Evolutionary conservation across 2,113 vertebrate genomes (phyloP), one percentile per base, ranked within the genome.

Genomic region (Spea multiplicata): DNA sequence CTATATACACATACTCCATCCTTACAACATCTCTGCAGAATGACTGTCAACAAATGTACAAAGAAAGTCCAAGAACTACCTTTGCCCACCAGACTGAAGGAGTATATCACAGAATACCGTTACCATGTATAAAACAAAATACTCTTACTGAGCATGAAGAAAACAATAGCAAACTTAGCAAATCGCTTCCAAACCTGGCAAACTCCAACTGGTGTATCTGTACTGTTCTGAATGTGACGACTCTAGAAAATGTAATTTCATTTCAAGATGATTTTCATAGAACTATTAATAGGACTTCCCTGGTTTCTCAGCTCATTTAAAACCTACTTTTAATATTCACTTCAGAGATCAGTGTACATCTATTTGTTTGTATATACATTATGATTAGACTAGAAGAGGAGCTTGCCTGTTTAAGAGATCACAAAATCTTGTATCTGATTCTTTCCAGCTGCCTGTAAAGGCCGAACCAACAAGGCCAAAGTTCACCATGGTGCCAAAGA

Each of bases 21-120:
- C 3, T 91, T 98, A 73, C 96, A 97, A 86, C 96, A 99, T 73
- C 91, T 92, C 70, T 96, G 96, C 53, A 94, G 97, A 74, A 87
- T 98, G 82, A 83, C 92, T 88, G 97, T 99, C 88, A 97, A 99
- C 88, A 91, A 89, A 84, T 90, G 85, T 69, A 95, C 96, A 16
- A 85, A 86, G 66, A 88, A 84, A 81, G 89, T 97, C 70, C 91
- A 92, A 84, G 94, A 94, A 75, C 91, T 98, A 84, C 96, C 97
- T 3, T 88, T 98, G 50, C 97, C 97, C 80, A 94, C 91, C 75
- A 91, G 95, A 83, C 89, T 98, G 69, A 98, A 97, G 88, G 93
- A 95, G 87, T 99, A 97, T 86, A 91, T 98, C 91, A 92, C 88
- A 62, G 96, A 98, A 85, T 98, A 99, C 84, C 84, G 87, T 74